These are phyloP conservation scores for Ataeniobius toweri DNA, from an alignment of 2,797 vertebrate genomes.

Conservation along the genomic window DNA sequence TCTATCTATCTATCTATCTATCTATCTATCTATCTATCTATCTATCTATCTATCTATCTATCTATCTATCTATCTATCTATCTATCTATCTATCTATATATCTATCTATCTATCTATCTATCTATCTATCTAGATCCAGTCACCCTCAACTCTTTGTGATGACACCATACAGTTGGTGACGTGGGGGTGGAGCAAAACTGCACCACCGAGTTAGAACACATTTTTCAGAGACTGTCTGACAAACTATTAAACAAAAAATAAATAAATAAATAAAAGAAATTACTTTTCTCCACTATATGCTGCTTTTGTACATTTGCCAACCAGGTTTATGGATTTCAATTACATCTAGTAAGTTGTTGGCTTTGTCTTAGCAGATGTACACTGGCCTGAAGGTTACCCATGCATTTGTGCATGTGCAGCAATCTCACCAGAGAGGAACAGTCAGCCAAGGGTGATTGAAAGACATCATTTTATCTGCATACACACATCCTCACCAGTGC, in stretches of 20 bases:
- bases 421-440: slow-evolving; percentile 49
- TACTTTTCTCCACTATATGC: not conserved
- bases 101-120: too few relatives aligned
- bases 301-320: too few relatives aligned
- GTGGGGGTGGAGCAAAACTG: slow-evolving; percentile 54
- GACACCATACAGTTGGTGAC: slow-evolving; percentile 56
- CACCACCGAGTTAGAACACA: slow-evolving; percentile 36
- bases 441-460: slow-evolving; percentile 23
- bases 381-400: slow-evolving; percentile 41
- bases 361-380: slow-evolving; percentile 41
- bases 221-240: slow-evolving; percentile 12
- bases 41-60: slow-evolving; percentile 18
- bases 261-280: not conserved
- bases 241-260: not conserved
- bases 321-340: slow-evolving; percentile 3
- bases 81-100: too few relatives aligned
- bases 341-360: slow-evolving; percentile 31
- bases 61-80: slow-evolving; percentile 14
- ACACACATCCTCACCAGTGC: not conserved
- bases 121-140: slow-evolving; percentile 43
- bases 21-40: slow-evolving; percentile 5
- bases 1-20: slow-evolving; percentile 16
- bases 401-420: slow-evolving; percentile 38
- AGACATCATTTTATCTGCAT: slow-evolving; percentile 25
- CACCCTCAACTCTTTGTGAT: slow-evolving; percentile 56